Evolutionary conservation across 2,113 vertebrate species (phyloP), one percentile per base, ranked within the genome.

Genomic region (Taurulus bubalis): DNA sequence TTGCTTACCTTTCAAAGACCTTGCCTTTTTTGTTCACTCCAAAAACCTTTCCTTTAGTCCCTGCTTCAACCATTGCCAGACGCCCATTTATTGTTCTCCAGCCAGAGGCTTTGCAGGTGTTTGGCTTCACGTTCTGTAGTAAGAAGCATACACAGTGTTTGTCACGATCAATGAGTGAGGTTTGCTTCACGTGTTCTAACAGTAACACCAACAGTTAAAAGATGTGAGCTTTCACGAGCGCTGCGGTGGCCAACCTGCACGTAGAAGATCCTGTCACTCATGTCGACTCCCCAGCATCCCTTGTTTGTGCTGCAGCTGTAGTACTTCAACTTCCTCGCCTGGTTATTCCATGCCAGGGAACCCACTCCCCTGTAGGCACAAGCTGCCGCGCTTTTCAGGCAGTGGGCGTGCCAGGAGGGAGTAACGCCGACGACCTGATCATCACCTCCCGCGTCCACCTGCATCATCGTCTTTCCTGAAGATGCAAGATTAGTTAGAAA

Each of bases 401-500:
- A 85, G 62, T 45, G 14, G 30, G 7, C 15, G 0, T 0, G 0
- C 20, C 0, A 0, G 12, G 0, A 0, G 12, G 0, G 0, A 0
- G 8, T 15, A 6, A 47, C 32, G 24, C 78, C 80, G 4, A 74
- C 81, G 18, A 84, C 0, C 3, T 84, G 72, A 12, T 8, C 30
- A 7, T 53, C 2, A 62, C 82, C 79, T 18, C 87, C 85, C 36
- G 82, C 82, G 71, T 89, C 87, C 32, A 85, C 22, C 59, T 88
- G 85, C 7, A 9, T 2, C 58, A 90, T 8, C 9, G 0, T 6
- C 12, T 8, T 0, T 62, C 71, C 85, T 87, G 56, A 55, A 56
- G 20, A 67, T 20, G 11, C 30, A 10, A 2, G 30, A 3, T 64
- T 10, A 24, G 24, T 47, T 16, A 51, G 15, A 28, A 32, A 8